A percentile compares a stretch with the other conserved stretches of the same genome.
These are phyloP conservation scores for Heteromyza rotundicornis DNA, from an alignment of 2,888 invertebrate genomes.

Conservation along the genomic window DNA sequence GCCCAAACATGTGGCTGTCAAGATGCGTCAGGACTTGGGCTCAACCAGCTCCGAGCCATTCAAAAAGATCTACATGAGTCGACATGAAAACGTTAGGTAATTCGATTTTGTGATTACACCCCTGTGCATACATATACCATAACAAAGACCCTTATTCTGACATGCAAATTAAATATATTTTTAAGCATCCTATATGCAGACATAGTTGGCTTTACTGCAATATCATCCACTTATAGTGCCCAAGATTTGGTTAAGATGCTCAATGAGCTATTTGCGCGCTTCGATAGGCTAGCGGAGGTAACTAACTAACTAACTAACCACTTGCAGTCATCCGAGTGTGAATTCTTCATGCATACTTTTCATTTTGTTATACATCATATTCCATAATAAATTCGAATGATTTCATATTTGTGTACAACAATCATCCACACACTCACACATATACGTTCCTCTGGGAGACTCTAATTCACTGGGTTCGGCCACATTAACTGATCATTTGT, in stretches of 20 bases:
- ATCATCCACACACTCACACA: no score
- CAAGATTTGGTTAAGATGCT: conserved; percentile 94
- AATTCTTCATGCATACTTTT: no score
- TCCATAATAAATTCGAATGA: no score
- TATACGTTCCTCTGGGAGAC: no score
- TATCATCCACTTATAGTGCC: conserved; percentile 93
- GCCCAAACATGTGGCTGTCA: conserved; percentile 95
- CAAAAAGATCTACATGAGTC: conserved; percentile 96
- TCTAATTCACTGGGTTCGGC: no score
- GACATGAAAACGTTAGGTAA: conserved; percentile 95
- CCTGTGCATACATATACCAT: no score
- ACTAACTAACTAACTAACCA: no score
- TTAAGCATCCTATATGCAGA: conserved; percentile 94
- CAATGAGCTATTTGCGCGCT: conserved; percentile 94
- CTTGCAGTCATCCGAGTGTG: neutral
- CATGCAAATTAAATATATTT: conserved; percentile 23
- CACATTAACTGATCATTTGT: conserved; percentile 40
- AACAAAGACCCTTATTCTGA: neutral
- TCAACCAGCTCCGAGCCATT: conserved; percentile 88
- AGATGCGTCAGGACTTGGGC: conserved; percentile 94
- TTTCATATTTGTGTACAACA: no score
- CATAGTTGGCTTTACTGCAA: conserved; percentile 97
- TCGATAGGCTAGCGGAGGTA: conserved; percentile 87
- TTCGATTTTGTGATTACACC: conserved; percentile 32
- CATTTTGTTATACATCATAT: no score